These are phyloP conservation scores for Myotis daubentonii DNA, from an alignment of 2,797 vertebrate genomes.

Conservation along the genomic window DNA sequence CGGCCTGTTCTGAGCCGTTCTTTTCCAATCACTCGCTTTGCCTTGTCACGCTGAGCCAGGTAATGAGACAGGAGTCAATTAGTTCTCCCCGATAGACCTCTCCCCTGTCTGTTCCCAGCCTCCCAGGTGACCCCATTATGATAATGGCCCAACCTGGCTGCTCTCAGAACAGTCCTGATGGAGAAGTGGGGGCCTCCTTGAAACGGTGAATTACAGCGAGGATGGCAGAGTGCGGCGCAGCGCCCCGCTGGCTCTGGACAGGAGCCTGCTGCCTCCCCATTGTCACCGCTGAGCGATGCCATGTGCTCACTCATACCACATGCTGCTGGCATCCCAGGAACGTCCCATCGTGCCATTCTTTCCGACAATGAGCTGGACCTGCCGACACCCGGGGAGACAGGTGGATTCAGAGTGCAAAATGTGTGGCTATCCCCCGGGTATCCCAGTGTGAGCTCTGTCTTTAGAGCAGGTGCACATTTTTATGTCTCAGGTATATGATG, in stretches of 20 bases:
- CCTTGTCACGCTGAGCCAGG: conserved; percentile 81
- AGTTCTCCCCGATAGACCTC: conserved; percentile 84
- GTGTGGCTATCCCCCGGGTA: not conserved
- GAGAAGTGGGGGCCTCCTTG: conserved; percentile 65
- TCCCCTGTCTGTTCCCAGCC: conserved; percentile 81
- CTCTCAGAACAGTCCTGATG: conserved; percentile 56
- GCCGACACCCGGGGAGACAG: conserved; percentile 39
- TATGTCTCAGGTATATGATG: not conserved
- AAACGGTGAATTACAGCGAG: conserved; percentile 57
- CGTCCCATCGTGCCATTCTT: conserved; percentile 4
- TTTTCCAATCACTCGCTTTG: conserved; percentile 80
- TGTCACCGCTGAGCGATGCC: conserved; percentile 64
- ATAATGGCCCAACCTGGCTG: conserved; percentile 81
- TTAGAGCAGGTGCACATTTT: conserved; percentile 1
- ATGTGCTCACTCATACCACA: conserved; percentile 63
- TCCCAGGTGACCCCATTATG: conserved; percentile 88
- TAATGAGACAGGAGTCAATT: conserved; percentile 83
- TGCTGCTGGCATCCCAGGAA: conserved; percentile 47
- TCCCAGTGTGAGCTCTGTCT: not conserved
- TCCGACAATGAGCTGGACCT: conserved; percentile 29
- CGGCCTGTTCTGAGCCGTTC: conserved; percentile 68
- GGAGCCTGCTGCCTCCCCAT: conserved; percentile 63
- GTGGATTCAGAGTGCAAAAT: not conserved
- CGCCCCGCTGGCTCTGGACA: conserved; percentile 76
- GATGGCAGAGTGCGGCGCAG: conserved; percentile 51